These are phyloP conservation scores for Poeciliopsis presidionis DNA, from an alignment of 2,797 vertebrate genomes.

Conservation along the genomic window DNA sequence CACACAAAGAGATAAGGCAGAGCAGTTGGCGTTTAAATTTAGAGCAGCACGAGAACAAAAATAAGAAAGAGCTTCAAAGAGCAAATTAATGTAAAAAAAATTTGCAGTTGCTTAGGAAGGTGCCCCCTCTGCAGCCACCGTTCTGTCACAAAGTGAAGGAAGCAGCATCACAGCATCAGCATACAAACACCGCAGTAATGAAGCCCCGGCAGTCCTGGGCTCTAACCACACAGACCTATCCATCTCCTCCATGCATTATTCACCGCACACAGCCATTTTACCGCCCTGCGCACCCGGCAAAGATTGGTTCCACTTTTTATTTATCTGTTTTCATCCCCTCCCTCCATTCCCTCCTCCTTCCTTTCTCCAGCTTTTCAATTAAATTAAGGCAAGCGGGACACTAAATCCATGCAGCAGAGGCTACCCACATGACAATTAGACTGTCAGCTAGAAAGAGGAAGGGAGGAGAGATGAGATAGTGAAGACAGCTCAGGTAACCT, in stretches of 20 bases:
- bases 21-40: slow-evolving; percentile 39
- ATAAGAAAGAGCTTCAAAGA: slow-evolving; percentile 38
- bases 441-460: slow-evolving; percentile 68
- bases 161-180: slow-evolving; percentile 74
- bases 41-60: slow-evolving; percentile 17
- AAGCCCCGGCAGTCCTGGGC: slow-evolving; percentile 72
- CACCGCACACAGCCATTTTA: slow-evolving; percentile 76
- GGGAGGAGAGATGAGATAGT: slow-evolving; percentile 57
- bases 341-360: slow-evolving; percentile 65
- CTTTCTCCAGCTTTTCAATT: slow-evolving; percentile 79
- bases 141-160: slow-evolving; percentile 52
- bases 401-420: slow-evolving; percentile 77
- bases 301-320: slow-evolving; percentile 83
- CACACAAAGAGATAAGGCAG: neutral
- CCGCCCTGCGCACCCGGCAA: slow-evolving; percentile 71
- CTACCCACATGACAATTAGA: slow-evolving; percentile 80
- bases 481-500: slow-evolving; percentile 60
- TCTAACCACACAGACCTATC: slow-evolving; percentile 75
- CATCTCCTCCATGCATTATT: slow-evolving; percentile 81
- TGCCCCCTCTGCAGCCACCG: slow-evolving; percentile 62
- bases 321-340: slow-evolving; percentile 80
- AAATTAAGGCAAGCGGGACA: slow-evolving; percentile 80
- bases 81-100: slow-evolving; percentile 59
- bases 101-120: slow-evolving; percentile 58
- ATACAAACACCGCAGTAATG: slow-evolving; percentile 78